phyloP scores from a whole-genome alignment of 2,113 vertebrate species.

The Notechis scutatus region DNA sequence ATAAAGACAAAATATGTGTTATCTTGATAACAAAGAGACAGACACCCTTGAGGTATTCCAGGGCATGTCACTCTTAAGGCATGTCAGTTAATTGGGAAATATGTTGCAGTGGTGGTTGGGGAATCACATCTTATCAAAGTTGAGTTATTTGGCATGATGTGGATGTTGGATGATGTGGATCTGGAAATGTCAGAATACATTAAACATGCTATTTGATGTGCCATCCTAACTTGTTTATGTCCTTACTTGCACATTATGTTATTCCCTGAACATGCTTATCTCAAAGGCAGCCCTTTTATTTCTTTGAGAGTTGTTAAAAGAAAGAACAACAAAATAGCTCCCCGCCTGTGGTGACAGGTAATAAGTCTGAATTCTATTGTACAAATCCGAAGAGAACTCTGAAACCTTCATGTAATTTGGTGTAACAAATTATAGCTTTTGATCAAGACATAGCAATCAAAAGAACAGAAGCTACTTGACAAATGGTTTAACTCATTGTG shows the following conservation, averaged over 20 bases:
- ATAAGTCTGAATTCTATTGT: not conserved
- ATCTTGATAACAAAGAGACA: not conserved
- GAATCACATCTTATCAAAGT: not conserved
- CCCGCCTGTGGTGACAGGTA: not conserved
- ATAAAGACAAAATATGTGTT: not conserved
- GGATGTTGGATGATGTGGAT: not conserved
- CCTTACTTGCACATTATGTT: not conserved
- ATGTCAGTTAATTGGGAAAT: not conserved
- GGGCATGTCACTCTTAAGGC: not conserved
- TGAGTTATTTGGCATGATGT: not conserved
- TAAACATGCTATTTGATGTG: not conserved
- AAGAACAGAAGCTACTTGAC: not conserved
- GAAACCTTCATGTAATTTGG: not conserved
- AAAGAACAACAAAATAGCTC: not conserved
- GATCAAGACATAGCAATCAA: not conserved
- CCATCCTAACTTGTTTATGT: not conserved
- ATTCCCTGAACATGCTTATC: not conserved
- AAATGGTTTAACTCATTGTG: not conserved
- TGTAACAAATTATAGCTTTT: not conserved
- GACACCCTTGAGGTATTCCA: not conserved
- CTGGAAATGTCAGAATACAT: not conserved
- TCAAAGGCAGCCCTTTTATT: not conserved
- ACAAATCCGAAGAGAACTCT: not conserved
- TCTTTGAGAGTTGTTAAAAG: not conserved
- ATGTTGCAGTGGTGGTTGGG: not conserved